Evolutionary conservation across 2,113 vertebrate genomes (phyloP).

Genomic region (Gila orcuttii): DNA sequence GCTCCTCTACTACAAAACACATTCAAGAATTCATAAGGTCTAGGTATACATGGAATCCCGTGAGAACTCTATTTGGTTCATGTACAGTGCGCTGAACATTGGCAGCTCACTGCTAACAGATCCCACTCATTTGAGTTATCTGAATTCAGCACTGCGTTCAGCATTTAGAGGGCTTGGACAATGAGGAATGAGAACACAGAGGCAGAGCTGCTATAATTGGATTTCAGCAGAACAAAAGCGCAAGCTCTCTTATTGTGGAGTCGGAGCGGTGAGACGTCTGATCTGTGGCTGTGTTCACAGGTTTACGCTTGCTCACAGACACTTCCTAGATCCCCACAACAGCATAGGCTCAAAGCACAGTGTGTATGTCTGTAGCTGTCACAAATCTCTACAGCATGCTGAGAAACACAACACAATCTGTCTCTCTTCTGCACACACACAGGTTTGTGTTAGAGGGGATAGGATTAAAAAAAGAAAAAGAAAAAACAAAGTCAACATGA

Average conservation of each 20-base stretch:
- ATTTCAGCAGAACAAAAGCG: conserved; percentile 49
- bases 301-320: conserved; percentile 38
- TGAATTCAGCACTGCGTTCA: background rate
- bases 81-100: conserved; percentile 21
- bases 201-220: conserved; percentile 48
- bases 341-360: conserved; percentile 43
- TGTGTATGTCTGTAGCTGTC: conserved; percentile 36
- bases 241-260: conserved; percentile 29
- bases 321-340: conserved; percentile 10
- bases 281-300: conserved; percentile 32
- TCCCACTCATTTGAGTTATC: conserved; percentile 22
- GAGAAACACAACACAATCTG: conserved; percentile 49
- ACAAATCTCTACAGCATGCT: conserved; percentile 45
- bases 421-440: conserved; percentile 30
- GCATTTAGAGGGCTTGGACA: conserved; percentile 26
- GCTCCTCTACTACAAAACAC: background rate
- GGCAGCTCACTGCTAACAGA: conserved; percentile 25
- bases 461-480: background rate
- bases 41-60: conserved; percentile 33
- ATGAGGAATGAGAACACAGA: conserved; percentile 32
- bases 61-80: background rate
- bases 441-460: background rate
- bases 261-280: conserved; percentile 31
- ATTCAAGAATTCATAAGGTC: background rate
- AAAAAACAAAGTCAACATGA: background rate